phyloP scores from a whole-genome alignment of 1,140 invertebrate species.

The Theocolax elegans region DNA sequence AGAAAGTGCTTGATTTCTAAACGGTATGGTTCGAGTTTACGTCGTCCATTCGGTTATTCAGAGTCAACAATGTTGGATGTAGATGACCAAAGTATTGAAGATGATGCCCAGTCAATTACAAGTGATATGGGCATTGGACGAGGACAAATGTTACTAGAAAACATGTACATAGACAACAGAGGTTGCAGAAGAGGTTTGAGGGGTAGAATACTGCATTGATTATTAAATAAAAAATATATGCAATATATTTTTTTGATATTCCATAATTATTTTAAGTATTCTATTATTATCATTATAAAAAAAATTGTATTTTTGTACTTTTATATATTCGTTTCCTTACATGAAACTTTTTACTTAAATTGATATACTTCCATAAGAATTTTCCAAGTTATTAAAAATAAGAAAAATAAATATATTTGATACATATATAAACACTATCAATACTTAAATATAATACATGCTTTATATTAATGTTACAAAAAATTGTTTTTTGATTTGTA shows the following conservation, averaged over 20 bases:
- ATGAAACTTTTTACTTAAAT: too few species aligned
- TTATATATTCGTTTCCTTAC: too few species aligned
- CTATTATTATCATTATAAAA: too few species aligned
- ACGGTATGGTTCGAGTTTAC: neutral
- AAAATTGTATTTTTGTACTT: too few species aligned
- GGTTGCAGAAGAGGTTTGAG: conserved; percentile 29
- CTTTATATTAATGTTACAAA: too few species aligned
- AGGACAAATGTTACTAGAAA: conserved; percentile 20
- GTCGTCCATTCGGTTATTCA: conserved; percentile 44
- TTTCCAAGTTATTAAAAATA: neutral
- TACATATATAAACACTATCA: too few species aligned
- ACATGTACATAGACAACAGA: too few species aligned
- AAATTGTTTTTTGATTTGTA: too few species aligned
- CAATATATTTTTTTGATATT: neutral
- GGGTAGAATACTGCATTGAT: conserved; percentile 21
- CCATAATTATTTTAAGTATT: too few species aligned
- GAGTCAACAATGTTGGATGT: conserved; percentile 44
- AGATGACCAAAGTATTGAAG: conserved; percentile 2
- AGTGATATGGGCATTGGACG: conserved; percentile 45
- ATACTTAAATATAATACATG: too few species aligned
- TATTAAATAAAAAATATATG: neutral
- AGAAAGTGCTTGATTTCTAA: conserved; percentile 17
- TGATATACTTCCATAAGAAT: too few species aligned
- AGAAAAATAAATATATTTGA: neutral
- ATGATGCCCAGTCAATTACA: conserved; percentile 45